Percentiles rank a stretch among this genome's conserved stretches.
Evolutionary conservation across 2,888 invertebrate genomes (phyloP).

Genomic region (Seladonia tumulorum): DNA sequence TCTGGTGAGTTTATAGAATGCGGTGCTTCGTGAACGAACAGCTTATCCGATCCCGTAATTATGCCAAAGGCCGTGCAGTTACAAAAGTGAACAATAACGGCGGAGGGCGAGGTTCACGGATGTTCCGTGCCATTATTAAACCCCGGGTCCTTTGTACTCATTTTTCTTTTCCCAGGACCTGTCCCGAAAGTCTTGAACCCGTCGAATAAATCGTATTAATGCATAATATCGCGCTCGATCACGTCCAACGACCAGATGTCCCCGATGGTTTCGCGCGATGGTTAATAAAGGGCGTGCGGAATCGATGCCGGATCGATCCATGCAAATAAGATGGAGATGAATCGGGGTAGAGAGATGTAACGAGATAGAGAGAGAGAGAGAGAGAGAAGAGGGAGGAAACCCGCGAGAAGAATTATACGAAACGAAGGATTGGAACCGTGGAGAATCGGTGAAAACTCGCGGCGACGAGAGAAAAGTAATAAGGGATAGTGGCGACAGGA

Average conservation of each 20-base stretch:
- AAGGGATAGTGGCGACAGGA: conserved; percentile 26
- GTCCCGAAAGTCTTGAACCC: neutral
- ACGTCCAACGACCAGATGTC: neutral
- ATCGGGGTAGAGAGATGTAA: neutral
- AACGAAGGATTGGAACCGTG: neutral
- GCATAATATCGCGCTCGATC: neutral
- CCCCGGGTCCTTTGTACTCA: neutral
- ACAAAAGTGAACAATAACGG: neutral
- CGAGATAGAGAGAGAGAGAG: neutral
- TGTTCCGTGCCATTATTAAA: neutral
- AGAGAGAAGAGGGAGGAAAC: neutral
- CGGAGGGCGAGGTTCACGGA: neutral
- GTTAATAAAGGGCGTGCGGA: conserved; percentile 26
- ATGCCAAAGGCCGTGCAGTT: neutral
- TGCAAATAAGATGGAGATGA: conserved; percentile 22
- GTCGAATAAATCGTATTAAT: neutral
- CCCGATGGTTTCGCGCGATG: neutral
- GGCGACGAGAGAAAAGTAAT: conserved; percentile 19
- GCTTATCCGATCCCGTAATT: neutral
- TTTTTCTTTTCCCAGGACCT: conserved; percentile 2
- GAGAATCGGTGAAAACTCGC: conserved; percentile 7
- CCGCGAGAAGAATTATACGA: neutral
- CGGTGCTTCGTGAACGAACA: neutral
- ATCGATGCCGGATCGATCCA: conserved; percentile 18
- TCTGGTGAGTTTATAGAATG: neutral